phyloP scores from a whole-genome alignment of 2,113 vertebrate species.

The Ailurus styani region DNA sequence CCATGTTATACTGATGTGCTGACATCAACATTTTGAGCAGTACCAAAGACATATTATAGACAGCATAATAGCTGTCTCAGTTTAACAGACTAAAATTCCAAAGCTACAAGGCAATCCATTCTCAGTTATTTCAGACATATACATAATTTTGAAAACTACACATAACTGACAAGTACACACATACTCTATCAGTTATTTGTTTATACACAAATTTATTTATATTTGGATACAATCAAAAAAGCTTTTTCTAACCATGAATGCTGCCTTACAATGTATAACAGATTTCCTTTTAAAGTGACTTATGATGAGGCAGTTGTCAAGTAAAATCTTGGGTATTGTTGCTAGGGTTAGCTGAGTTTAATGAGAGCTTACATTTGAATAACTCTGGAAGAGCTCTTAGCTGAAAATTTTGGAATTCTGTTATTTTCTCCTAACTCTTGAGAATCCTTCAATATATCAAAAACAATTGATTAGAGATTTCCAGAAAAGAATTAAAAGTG shows the following conservation, averaged over 20 bases:
- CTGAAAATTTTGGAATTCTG: background rate
- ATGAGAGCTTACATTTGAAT: background rate
- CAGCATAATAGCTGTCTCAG: background rate
- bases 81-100: background rate
- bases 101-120: background rate
- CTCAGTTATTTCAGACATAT: background rate
- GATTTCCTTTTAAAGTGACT: background rate
- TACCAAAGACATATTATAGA: background rate
- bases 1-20: background rate
- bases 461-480: background rate
- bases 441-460: background rate
- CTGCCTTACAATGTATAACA: background rate
- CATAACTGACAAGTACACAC: background rate
- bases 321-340: background rate
- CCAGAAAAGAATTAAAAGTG: background rate
- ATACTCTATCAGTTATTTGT: background rate
- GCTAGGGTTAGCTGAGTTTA: background rate
- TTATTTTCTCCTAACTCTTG: background rate
- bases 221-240: background rate
- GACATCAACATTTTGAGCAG: background rate
- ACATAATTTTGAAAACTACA: background rate
- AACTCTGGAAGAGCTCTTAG: background rate
- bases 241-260: background rate
- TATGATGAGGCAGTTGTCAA: background rate
- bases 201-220: background rate